phyloP scores from a whole-genome alignment of 2,113 vertebrate species.

The Vombatus ursinus region DNA sequence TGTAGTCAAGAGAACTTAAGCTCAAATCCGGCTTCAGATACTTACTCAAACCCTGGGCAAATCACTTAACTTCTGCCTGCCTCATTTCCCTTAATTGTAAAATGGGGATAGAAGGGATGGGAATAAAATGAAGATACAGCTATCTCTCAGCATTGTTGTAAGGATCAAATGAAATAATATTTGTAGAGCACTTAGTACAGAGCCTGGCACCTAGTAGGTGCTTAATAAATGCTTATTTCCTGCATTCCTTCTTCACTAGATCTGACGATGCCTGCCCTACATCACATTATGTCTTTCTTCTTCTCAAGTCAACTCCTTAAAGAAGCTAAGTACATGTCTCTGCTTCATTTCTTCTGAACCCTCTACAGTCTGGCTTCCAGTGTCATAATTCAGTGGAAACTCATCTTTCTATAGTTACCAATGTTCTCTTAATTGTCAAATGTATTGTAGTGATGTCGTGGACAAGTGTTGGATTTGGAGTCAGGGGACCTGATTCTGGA shows the following conservation, averaged over 20 bases:
- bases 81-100: not conserved
- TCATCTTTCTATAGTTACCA: not conserved
- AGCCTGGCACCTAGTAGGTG: not conserved
- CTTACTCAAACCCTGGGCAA: not conserved
- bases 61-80: not conserved
- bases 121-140: not conserved
- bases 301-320: not conserved
- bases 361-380: not conserved
- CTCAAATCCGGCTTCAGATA: not conserved
- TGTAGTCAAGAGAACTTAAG: not conserved
- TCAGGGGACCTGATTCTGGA: not conserved
- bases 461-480: not conserved
- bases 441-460: not conserved
- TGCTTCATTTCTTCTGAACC: not conserved
- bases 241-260: not conserved
- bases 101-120: not conserved
- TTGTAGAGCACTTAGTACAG: not conserved
- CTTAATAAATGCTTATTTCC: not conserved
- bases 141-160: not conserved
- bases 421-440: not conserved
- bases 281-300: not conserved
- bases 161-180: not conserved
- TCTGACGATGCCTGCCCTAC: not conserved
- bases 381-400: not conserved
- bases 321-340: not conserved